Base-by-base conservation (phyloP, 2,797 vertebrate genomes). In the Momotus momota region DNA sequence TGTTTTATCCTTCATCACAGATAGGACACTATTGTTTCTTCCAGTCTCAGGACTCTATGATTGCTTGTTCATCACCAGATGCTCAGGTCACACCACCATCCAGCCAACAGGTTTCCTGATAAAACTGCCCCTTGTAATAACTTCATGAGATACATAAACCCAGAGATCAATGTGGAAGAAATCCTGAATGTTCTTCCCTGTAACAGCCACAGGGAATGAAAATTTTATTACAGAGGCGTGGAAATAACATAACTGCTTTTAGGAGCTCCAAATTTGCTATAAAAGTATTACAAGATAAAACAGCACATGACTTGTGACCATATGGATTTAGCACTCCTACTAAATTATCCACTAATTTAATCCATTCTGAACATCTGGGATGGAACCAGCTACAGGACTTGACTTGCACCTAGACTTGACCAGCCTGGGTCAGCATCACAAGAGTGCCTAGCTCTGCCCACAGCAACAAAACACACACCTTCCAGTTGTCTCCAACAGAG, bases 261-360 rank as follows among this genome's bases (percentile, higher is more conserved):
- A 89, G 74, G 65, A 92, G 11, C 38, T 38, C 55, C 70, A 89
- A 84, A 80, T 7, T 85, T 72, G 18, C 60, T 78, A 22, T 49
- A 46, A 58, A 88, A 84, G 7, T 66, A 73, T 75, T 79, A 74
- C 43, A 66, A 52, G 52, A 80, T 67, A 94, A 95, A 92, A 38
- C 25, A 46, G 31, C n/a, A 46, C 23, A 14, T 41, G 49, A 62
- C 18, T 86, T 88, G 41, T 54, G 87, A 55, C 26, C 6, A 9
- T 67, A 43, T 80, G 31, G 60, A 67, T 90, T 94, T 82, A 77
- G n/a, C 12, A 70, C 22, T 70, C 38, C 26, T 10, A 3, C 48
- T 71, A 83, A 92, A 94, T 80, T 74, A 74, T 67, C 57, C 46
- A 67, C 45, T 80, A 40, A 67, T 86, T 91, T 55, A 87, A 82